Evolutionary conservation across 2,113 vertebrate species (phyloP).

Genomic region (Rhinolophus ferrumequinum): DNA sequence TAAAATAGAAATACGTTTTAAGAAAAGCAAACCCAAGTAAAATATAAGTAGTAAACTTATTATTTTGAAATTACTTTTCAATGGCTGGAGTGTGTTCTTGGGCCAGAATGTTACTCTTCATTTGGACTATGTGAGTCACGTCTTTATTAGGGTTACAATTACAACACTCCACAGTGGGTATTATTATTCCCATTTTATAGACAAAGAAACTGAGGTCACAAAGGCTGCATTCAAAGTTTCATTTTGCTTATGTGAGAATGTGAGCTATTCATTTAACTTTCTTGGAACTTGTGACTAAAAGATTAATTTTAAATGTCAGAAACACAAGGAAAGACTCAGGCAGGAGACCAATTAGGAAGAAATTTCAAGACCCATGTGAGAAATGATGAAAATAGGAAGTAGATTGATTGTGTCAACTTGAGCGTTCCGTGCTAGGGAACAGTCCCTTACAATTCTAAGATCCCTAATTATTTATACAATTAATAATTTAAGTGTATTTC

Average conservation of each 20-base stretch:
- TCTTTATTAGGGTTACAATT: neutral
- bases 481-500: neutral
- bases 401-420: neutral
- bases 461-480: neutral
- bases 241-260: neutral
- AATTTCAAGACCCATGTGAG: neutral
- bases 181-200: neutral
- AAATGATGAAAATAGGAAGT: neutral
- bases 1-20: neutral
- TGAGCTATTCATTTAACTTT: neutral
- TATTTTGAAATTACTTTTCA: neutral
- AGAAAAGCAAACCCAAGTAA: neutral
- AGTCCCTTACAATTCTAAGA: neutral
- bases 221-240: neutral
- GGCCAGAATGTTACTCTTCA: neutral
- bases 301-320: neutral
- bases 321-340: neutral
- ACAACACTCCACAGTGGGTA: neutral
- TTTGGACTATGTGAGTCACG: neutral
- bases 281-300: neutral
- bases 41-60: neutral
- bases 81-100: neutral
- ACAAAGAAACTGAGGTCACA: neutral
- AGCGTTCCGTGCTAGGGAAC: neutral
- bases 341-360: neutral